Evolutionary conservation across 2,113 vertebrate genomes (phyloP).

Genomic region (Saimiri boliviensis): DNA sequence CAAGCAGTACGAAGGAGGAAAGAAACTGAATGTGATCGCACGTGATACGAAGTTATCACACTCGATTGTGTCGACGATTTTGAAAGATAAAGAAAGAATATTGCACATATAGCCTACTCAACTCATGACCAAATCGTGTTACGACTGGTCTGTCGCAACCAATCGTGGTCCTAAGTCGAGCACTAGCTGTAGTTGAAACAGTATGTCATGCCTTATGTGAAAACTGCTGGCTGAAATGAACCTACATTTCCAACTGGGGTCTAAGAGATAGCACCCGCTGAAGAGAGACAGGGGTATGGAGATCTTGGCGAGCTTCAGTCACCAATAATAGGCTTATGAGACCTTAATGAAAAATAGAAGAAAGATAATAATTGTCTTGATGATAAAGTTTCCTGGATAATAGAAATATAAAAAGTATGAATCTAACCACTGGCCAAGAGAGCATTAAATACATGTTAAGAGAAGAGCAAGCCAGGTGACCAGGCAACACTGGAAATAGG

Average conservation of each 20-base stretch:
- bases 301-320: background rate
- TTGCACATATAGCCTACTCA: too few species aligned
- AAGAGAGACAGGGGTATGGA: rapidly evolving
- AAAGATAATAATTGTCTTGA: background rate
- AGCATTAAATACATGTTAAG: background rate
- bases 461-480: background rate
- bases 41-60: too few species aligned
- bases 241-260: background rate
- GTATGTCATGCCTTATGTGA: background rate
- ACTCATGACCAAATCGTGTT: too few species aligned
- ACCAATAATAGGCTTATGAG: background rate
- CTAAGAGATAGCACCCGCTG: background rate
- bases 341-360: background rate
- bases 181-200: background rate
- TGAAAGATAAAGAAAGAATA: too few species aligned
- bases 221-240: background rate
- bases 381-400: background rate
- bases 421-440: background rate
- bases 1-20: too few species aligned
- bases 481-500: background rate
- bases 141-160: too few species aligned
- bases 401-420: background rate
- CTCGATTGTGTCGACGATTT: too few species aligned
- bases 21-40: too few species aligned
- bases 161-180: too few species aligned